Conservation (phyloP, 1,140 invertebrate genomes). For the Teleopsis dalmanni region DNA sequence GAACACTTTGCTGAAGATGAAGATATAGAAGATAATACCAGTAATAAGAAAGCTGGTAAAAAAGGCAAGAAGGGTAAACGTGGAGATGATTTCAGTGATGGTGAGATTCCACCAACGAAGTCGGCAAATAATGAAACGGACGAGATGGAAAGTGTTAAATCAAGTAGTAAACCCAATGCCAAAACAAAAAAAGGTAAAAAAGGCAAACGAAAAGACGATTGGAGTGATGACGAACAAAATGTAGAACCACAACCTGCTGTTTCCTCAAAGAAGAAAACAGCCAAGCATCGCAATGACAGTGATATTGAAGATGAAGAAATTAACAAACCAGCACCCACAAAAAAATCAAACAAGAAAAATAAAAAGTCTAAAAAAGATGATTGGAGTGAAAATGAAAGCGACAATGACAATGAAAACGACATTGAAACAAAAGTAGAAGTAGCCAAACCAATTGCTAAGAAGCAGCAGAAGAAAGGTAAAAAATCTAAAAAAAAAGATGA, state of each 20-base stretch:
- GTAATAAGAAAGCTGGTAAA: constrained; percentile 31
- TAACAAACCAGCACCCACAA: constrained; percentile 34
- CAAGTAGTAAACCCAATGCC: constrained; percentile 50
- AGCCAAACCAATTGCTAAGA: constrained; percentile 23
- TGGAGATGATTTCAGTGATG: constrained; percentile 31
- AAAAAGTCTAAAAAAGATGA: constrained; percentile 18
- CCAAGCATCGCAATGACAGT: constrained; percentile 1
- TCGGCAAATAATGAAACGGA: constrained; percentile 37
- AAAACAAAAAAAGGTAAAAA: constrained; percentile 41
- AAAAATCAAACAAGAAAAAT: constrained; percentile 32
- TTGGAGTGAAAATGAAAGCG: constrained; percentile 10
- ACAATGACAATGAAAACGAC: constrained; percentile 4
- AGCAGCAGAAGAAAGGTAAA: constrained; percentile 24
- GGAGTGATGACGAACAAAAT: constrained; percentile 28
- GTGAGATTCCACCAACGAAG: constrained; percentile 20
- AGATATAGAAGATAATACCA: constrained; percentile 46
- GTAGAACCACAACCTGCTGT: neutral
- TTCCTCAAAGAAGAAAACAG: constrained; percentile 2
- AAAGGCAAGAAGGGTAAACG: constrained; percentile 36
- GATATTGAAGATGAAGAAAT: constrained; percentile 41
- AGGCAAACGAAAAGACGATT: constrained; percentile 35
- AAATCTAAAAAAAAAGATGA: constrained; percentile 40
- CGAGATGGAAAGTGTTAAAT: constrained; percentile 45
- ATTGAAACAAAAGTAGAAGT: neutral
- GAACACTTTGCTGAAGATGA: constrained; percentile 53